Conservation (phyloP, 1,140 invertebrate species). For the Nephotettix cincticeps region DNA sequence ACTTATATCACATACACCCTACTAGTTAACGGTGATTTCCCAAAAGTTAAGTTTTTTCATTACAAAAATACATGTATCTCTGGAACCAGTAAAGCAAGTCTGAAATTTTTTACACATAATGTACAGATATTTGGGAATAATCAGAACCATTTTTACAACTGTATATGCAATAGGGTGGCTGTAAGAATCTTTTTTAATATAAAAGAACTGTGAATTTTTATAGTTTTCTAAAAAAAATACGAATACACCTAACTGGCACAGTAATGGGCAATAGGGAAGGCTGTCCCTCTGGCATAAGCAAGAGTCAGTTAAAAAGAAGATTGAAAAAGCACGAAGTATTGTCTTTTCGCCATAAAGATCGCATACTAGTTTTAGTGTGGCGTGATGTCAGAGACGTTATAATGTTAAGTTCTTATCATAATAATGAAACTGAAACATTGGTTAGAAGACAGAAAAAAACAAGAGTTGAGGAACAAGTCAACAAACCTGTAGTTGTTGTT, state of each 20-base stretch:
- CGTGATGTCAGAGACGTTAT: not conserved
- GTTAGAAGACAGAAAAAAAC: not conserved
- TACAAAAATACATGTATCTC: not conserved
- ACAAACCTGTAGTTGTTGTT: not conserved
- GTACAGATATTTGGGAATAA: too few relatives aligned
- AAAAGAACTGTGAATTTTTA: too few relatives aligned
- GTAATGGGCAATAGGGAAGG: not conserved
- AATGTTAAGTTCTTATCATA: not conserved
- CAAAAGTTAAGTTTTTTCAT: not conserved
- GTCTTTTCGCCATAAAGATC: not conserved
- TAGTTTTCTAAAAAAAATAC: not conserved
- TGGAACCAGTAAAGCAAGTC: not conserved
- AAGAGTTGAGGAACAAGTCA: not conserved
- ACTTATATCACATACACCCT: too few relatives aligned
- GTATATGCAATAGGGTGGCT: too few relatives aligned
- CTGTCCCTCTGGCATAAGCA: not conserved
- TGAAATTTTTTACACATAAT: too few relatives aligned
- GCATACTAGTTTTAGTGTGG: not conserved
- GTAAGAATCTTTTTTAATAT: too few relatives aligned
- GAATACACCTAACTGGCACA: not conserved
- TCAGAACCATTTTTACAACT: too few relatives aligned
- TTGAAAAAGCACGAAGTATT: not conserved
- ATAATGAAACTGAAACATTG: not conserved
- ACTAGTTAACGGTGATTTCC: not conserved
- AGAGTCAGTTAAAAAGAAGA: not conserved